Percentiles rank a stretch among this genome's conserved stretches.
phyloP scores from a whole-genome alignment of 2,888 invertebrate species.

The Lepidochitona cinerea region DNA sequence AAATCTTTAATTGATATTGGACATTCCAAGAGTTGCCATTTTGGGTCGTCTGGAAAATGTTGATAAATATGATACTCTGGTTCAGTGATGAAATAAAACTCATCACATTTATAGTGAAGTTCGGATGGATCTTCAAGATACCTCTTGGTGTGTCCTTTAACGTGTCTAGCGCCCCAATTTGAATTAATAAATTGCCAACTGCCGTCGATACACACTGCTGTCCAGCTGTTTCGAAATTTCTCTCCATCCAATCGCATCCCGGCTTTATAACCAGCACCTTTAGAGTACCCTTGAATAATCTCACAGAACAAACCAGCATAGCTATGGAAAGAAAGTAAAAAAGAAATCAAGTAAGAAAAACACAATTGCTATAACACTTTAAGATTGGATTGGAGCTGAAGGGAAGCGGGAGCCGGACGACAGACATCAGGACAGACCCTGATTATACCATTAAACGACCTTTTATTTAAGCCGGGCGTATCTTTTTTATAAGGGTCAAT shows the following conservation, averaged over 20 bases:
- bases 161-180: constrained; percentile 96
- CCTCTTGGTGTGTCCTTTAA: constrained; percentile 19
- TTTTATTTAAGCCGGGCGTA: too few relatives aligned
- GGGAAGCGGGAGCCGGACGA: too few relatives aligned
- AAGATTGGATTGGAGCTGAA: too few relatives aligned
- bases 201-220: constrained; percentile 98
- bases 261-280: constrained; percentile 99
- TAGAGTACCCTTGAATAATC: constrained; percentile 98
- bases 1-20: constrained; percentile 72
- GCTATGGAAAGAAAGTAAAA: constrained; percentile 75
- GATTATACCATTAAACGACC: too few relatives aligned
- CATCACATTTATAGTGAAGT: constrained; percentile 66
- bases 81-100: constrained; percentile 70
- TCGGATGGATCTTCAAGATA: constrained; percentile 18
- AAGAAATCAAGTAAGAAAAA: too few relatives aligned
- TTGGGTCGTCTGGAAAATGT: constrained; percentile 67
- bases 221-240: constrained; percentile 96
- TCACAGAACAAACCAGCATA: constrained; percentile 99
- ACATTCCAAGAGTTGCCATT: constrained; percentile 72
- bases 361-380: too few relatives aligned
- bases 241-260: constrained; percentile 75
- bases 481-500: too few relatives aligned
- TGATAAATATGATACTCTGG: constrained; percentile 70
- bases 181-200: constrained; percentile 99
- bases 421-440: too few relatives aligned